Evolutionary conservation across 2,888 invertebrate species (phyloP).

Genomic region (Microchrysa polita): DNA sequence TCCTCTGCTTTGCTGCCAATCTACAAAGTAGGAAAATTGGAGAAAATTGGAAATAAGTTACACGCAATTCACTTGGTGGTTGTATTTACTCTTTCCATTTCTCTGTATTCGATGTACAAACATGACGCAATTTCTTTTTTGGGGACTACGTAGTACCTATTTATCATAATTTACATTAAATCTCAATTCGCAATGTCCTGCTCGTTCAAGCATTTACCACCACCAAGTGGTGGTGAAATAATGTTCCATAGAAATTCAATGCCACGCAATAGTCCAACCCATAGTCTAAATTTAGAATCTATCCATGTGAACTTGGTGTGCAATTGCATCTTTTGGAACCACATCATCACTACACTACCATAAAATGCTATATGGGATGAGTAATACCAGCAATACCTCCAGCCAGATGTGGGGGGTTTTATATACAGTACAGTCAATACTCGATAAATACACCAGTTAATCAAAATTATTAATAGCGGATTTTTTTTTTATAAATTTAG

Average conservation of each 20-base stretch:
- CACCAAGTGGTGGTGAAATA: not conserved
- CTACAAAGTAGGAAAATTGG: too few relatives aligned
- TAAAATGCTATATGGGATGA: not conserved
- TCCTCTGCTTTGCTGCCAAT: too few relatives aligned
- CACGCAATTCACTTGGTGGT: too few relatives aligned
- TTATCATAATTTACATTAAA: slow-evolving; percentile 21
- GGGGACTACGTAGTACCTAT: not conserved
- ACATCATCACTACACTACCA: not conserved
- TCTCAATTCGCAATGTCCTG: not conserved
- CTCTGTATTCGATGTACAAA: not conserved
- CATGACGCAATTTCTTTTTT: slow-evolving; percentile 5
- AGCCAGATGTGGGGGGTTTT: too few relatives aligned
- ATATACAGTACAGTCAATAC: not conserved
- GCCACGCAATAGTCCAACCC: slow-evolving; percentile 18
- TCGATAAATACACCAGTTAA: too few relatives aligned
- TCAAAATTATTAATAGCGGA: too few relatives aligned
- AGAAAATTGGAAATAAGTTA: too few relatives aligned
- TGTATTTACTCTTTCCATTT: too few relatives aligned
- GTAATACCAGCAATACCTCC: not conserved
- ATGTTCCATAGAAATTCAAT: slow-evolving; percentile 11
- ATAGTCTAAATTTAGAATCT: slow-evolving; percentile 28
- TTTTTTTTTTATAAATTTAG: too few relatives aligned
- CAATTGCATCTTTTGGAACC: not conserved
- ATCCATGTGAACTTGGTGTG: not conserved
- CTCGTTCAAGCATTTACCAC: not conserved